phyloP scores from a whole-genome alignment of 1,140 invertebrate genomes.

The Apis cerana region DNA sequence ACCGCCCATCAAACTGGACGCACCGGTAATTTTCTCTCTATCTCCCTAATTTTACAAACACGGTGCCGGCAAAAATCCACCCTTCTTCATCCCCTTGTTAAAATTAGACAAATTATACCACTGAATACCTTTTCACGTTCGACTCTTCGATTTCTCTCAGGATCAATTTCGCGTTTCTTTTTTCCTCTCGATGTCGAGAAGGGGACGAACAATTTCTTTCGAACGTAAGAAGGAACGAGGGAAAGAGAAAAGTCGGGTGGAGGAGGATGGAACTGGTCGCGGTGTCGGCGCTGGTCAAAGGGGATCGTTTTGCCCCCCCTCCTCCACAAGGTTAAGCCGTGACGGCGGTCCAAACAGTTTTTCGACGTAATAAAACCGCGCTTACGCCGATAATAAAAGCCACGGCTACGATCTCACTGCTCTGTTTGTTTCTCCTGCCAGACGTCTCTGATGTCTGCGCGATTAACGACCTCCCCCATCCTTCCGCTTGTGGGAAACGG shows the following conservation, averaged over 20 bases:
- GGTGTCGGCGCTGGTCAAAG: conserved; percentile 63
- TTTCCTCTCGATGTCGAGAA: too few relatives aligned
- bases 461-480: neutral
- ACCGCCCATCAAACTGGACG: conserved; percentile 62
- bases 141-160: too few relatives aligned
- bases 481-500: conserved; percentile 68
- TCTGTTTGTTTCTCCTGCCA: conserved; percentile 68
- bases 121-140: too few relatives aligned
- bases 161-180: too few relatives aligned
- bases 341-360: conserved; percentile 61
- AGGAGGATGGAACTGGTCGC: neutral
- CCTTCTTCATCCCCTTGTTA: neutral
- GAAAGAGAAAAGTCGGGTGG: neutral
- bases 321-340: conserved; percentile 29
- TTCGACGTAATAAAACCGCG: conserved; percentile 50
- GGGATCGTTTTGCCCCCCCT: conserved; percentile 16
- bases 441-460: conserved; percentile 60
- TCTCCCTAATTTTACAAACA: conserved; percentile 65
- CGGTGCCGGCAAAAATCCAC: neutral
- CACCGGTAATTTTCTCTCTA: conserved; percentile 60
- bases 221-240: neutral
- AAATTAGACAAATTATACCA: conserved; percentile 2
- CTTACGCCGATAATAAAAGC: conserved; percentile 69
- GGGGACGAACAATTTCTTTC: neutral
- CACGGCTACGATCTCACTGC: conserved; percentile 27